These are phyloP conservation scores for Yoshiicerus persimilis DNA, from an alignment of 1,140 invertebrate species.

Conservation along the genomic window DNA sequence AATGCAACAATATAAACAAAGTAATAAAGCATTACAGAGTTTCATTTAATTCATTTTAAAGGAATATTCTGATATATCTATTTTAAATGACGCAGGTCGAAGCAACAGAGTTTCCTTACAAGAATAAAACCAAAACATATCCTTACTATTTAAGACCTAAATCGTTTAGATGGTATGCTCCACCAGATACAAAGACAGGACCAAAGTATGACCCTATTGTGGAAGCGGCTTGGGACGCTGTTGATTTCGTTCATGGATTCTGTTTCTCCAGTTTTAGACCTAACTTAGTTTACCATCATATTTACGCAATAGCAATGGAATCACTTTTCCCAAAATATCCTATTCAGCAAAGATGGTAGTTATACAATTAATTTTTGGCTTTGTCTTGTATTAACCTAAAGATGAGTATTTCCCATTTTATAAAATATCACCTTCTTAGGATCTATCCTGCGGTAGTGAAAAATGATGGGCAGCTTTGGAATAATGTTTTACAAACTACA, in stretches of 20 bases:
- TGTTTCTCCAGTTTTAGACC: not conserved
- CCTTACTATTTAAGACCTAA: not conserved
- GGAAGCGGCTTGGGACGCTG: constrained; percentile 22
- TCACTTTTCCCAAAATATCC: constrained; percentile 4
- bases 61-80: not conserved
- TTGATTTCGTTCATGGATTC: constrained; percentile 31
- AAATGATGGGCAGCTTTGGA: not conserved
- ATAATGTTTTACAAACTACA: not conserved
- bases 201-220: constrained; percentile 27
- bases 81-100: not conserved
- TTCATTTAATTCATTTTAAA: not conserved
- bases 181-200: not conserved
- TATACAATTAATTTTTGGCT: not conserved
- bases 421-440: not conserved
- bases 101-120: not conserved
- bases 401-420: not conserved
- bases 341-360: constrained; percentile 27
- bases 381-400: not conserved
- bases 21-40: not conserved
- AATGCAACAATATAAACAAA: not conserved
- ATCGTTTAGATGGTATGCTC: constrained; percentile 3
- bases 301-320: constrained; percentile 23
- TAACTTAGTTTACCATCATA: constrained; percentile 7
- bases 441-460: not conserved
- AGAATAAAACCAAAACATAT: too few relatives aligned